A percentile compares a stretch with the other conserved stretches of the same genome.
phyloP scores from a whole-genome alignment of 2,113 vertebrate genomes.

The Cottus gobio region DNA sequence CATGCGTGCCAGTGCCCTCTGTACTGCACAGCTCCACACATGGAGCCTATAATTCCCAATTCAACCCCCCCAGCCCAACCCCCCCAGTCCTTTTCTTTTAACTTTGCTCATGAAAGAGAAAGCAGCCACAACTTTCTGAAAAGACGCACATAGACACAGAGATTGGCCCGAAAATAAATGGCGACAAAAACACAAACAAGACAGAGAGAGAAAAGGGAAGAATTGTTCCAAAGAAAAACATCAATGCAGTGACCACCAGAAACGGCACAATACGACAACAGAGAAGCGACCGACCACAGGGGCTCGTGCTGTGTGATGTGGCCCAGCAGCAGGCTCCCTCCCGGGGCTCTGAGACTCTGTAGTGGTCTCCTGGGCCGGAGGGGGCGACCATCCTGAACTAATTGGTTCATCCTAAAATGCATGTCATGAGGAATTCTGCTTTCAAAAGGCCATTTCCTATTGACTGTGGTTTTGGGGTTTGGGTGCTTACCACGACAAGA shows the following conservation, averaged over 20 bases:
- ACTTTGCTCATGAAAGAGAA: slow-evolving; percentile 72
- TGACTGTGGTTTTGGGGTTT: slow-evolving; percentile 50
- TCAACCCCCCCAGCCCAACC: slow-evolving; percentile 21
- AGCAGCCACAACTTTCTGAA: slow-evolving; percentile 60
- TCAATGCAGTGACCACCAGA: slow-evolving; percentile 51
- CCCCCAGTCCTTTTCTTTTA: slow-evolving; percentile 46
- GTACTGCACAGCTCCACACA: slow-evolving; percentile 45
- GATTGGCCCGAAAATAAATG: slow-evolving; percentile 53
- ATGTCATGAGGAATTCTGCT: slow-evolving; percentile 61
- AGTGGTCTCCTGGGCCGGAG: slow-evolving; percentile 54
- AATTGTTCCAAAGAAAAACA: slow-evolving; percentile 50
- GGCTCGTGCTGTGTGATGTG: slow-evolving; percentile 67
- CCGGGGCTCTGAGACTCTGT: slow-evolving; percentile 45
- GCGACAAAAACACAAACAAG: slow-evolving; percentile 52
- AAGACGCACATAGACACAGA: slow-evolving; percentile 58
- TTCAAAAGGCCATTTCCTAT: slow-evolving; percentile 60
- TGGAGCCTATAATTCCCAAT: slow-evolving; percentile 56
- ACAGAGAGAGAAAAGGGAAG: slow-evolving; percentile 11
- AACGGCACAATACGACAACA: slow-evolving; percentile 54
- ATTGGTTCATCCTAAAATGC: slow-evolving; percentile 59
- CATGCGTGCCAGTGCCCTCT: slow-evolving; percentile 19
- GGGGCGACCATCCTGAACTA: slow-evolving; percentile 60
- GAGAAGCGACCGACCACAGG: slow-evolving; percentile 41
- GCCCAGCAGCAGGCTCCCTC: slow-evolving; percentile 51
- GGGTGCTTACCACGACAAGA: slow-evolving; percentile 34